Evolutionary conservation across 2,888 invertebrate genomes (phyloP).

Genomic region (Campoplex capitator): DNA sequence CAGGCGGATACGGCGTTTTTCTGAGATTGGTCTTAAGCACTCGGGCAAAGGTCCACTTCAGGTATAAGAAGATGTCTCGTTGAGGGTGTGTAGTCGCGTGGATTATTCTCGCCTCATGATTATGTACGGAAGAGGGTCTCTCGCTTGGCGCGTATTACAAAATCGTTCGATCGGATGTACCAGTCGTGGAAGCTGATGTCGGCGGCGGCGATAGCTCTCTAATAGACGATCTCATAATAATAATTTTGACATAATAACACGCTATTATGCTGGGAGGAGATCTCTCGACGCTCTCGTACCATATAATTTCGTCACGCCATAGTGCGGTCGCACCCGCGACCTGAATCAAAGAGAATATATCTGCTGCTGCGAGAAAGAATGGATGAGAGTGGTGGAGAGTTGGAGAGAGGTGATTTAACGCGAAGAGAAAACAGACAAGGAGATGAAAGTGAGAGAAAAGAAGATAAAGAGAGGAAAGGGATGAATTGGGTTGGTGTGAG

Average conservation of each 20-base stretch:
- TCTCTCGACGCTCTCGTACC: conserved; percentile 71
- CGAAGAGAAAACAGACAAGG: background rate
- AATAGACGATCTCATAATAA: conserved; percentile 79
- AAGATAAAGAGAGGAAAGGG: conserved; percentile 37
- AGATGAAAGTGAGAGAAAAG: conserved; percentile 3
- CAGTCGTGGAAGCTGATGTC: conserved; percentile 58
- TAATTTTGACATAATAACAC: conserved; percentile 81
- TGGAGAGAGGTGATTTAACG: conserved; percentile 25
- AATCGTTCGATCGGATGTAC: conserved; percentile 80
- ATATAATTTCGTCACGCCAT: conserved; percentile 80
- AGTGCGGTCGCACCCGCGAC: conserved; percentile 70
- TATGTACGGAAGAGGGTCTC: conserved; percentile 23
- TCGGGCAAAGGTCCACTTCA: conserved; percentile 34
- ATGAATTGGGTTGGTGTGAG: conserved; percentile 22
- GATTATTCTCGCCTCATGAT: conserved; percentile 40
- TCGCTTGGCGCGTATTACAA: conserved; percentile 68
- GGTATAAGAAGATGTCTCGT: conserved; percentile 42
- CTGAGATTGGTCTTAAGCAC: conserved; percentile 13
- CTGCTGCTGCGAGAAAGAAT: conserved; percentile 10
- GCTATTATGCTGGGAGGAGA: conserved; percentile 77
- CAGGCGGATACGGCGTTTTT: conserved; percentile 4
- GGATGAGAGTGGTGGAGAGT: conserved; percentile 15
- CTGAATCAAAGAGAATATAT: conserved; percentile 61
- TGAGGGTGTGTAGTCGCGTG: conserved; percentile 34
- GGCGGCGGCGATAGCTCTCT: conserved; percentile 54